phyloP scores from a whole-genome alignment of 2,113 vertebrate genomes.

The Electrona antarctica region DNA sequence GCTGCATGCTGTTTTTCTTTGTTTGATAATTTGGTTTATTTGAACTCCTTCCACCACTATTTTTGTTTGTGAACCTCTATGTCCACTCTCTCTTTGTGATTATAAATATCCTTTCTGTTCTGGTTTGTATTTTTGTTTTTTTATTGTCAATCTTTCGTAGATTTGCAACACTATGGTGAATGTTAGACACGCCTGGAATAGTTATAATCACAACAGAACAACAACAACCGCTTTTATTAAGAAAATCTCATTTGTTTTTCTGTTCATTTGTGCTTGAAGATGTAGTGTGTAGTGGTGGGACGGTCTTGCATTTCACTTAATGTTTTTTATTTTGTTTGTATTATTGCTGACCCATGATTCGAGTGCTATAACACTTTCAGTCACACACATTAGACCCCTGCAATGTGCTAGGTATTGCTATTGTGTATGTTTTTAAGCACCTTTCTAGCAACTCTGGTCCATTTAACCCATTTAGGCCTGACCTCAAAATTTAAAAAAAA shows the following conservation, averaged over 20 bases:
- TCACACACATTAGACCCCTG: slow-evolving; percentile 49
- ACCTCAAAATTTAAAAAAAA: too few species aligned
- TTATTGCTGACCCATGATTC: slow-evolving; percentile 73
- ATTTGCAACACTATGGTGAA: slow-evolving; percentile 75
- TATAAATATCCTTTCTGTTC: slow-evolving; percentile 70
- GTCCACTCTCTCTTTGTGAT: slow-evolving; percentile 75
- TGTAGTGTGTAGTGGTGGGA: slow-evolving; percentile 93
- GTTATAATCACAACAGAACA: slow-evolving; percentile 76
- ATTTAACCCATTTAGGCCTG: slow-evolving; percentile 24
- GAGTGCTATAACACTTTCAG: slow-evolving; percentile 59
- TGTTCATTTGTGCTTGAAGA: slow-evolving; percentile 89
- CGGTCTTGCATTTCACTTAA: slow-evolving; percentile 85
- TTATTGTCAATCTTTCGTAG: slow-evolving; percentile 75
- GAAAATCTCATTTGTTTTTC: slow-evolving; percentile 74
- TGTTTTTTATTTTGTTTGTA: slow-evolving; percentile 44
- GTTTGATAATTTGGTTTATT: slow-evolving; percentile 55
- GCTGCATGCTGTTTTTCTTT: slow-evolving; percentile 84
- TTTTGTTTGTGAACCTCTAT: slow-evolving; percentile 84
- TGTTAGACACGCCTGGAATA: slow-evolving; percentile 76
- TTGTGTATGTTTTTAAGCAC: slow-evolving; percentile 50
- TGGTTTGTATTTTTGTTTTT: slow-evolving; percentile 57
- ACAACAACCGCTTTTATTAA: slow-evolving; percentile 63
- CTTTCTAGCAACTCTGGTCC: slow-evolving; percentile 32
- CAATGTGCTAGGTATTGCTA: slow-evolving; percentile 45
- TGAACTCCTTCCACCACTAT: slow-evolving; percentile 60